Conservation (phyloP, 2,797 vertebrate species). For the Myotis planiceps region DNA sequence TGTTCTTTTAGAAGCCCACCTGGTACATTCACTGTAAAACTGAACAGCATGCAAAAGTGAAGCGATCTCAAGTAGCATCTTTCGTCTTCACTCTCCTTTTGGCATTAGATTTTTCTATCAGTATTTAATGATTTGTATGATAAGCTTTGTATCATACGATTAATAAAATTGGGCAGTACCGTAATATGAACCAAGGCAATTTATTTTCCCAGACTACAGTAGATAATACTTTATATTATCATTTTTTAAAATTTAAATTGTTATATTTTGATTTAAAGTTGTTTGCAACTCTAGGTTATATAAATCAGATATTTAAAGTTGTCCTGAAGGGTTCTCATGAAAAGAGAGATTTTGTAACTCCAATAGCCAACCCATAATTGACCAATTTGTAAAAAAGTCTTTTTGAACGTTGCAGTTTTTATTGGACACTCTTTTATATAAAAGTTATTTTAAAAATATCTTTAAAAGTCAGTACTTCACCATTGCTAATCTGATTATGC, state of each 20-base stretch:
- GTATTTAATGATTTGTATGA: neutral
- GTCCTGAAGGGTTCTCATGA: neutral
- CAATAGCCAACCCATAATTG: neutral
- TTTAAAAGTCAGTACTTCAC: neutral
- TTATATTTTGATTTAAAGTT: conserved; percentile 26
- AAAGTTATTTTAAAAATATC: neutral
- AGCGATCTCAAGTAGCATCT: neutral
- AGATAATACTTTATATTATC: neutral
- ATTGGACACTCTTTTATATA: neutral
- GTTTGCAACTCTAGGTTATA: neutral
- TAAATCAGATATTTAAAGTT: conserved; percentile 27
- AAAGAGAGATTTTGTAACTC: neutral
- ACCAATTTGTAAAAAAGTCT: neutral
- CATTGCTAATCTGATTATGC: neutral
- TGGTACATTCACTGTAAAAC: neutral
- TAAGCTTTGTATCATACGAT: neutral
- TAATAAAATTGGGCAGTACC: neutral
- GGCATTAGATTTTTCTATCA: neutral
- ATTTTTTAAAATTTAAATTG: neutral
- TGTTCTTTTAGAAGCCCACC: neutral
- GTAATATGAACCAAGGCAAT: neutral
- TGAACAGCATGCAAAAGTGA: neutral
- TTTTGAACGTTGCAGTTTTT: neutral
- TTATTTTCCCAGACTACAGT: neutral
- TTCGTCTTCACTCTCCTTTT: neutral